Evolutionary conservation across 2,113 vertebrate genomes (phyloP).

Genomic region (Eleginops maclovinus): DNA sequence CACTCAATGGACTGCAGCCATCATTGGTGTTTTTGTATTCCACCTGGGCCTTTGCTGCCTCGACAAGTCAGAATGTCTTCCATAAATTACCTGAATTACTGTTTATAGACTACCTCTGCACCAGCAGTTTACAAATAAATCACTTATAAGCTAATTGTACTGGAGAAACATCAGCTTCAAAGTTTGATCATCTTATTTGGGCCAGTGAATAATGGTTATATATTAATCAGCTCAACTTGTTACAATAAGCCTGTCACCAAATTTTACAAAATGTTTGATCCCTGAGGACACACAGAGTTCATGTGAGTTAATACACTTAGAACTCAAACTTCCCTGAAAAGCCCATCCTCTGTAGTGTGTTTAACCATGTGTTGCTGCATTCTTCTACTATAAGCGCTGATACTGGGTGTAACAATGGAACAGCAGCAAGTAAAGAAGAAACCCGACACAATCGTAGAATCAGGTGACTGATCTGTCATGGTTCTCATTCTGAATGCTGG

Average conservation of each 20-base stretch:
- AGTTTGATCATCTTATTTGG: background rate
- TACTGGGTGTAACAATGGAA: background rate
- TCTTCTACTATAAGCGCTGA: background rate
- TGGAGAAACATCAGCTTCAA: background rate
- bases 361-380: constrained; percentile 27
- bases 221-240: background rate
- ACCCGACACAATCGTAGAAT: background rate
- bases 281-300: constrained; percentile 7
- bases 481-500: background rate
- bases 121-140: background rate
- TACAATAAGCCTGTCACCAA: background rate
- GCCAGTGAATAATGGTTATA: background rate
- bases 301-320: constrained; percentile 1
- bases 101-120: background rate
- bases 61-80: background rate
- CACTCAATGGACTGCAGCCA: background rate
- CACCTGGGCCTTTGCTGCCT: background rate
- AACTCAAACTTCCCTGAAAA: constrained; percentile 4
- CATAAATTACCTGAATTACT: background rate
- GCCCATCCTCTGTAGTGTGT: constrained; percentile 10
- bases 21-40: background rate
- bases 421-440: background rate
- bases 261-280: background rate
- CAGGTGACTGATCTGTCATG: background rate
- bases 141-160: no score